Evolutionary conservation across 2,113 vertebrate genomes (phyloP), one percentile per base, ranked within the genome.

Genomic region (Ciconia boyciana): DNA sequence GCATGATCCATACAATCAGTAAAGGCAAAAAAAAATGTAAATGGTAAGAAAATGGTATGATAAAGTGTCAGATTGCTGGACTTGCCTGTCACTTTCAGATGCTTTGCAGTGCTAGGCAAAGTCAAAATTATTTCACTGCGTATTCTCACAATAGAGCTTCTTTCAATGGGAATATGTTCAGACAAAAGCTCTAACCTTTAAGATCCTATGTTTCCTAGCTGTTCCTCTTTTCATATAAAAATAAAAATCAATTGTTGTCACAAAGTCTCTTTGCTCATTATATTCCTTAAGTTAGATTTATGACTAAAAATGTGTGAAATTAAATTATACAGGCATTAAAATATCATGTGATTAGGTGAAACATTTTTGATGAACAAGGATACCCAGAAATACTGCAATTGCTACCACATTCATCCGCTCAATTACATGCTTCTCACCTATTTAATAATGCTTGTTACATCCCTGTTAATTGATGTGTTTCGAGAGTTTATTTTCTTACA

Each of bases 361-460:
- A 89, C 62, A 7, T 69, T 95, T 95, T 83, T 92, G 74, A 94
- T 96, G 83, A 84, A 89, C 66, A 84, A 81, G 74, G 84, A 85
- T 93, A 96, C 65, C 82, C 54, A 81, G 89, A 94, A 96, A 97
- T 46, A 62, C 64, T 89, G 62, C 54, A 87, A 80, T 36, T 87
- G 91, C 77, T 77, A 49, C 87, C 78, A 94, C 70, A 52, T 85
- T 95, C 66, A 90, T 89, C 52, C 1, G 6, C 70, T 95, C 93
- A 96, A 92, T 97, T 96, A 96, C 88, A 97, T 70, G 93, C 92
- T 95, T 96, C 91, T 97, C 95, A 96, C 91, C 93, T 95, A 87
- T 97, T 97, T 95, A 95, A 92, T 83, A 96, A 97, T 88, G 85
- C 87, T 93, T 92, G 70, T 96, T 96, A 94, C 57, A 89, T 29